phyloP scores from a whole-genome alignment of 2,888 invertebrate genomes.

The Phytoseiulus persimilis region DNA sequence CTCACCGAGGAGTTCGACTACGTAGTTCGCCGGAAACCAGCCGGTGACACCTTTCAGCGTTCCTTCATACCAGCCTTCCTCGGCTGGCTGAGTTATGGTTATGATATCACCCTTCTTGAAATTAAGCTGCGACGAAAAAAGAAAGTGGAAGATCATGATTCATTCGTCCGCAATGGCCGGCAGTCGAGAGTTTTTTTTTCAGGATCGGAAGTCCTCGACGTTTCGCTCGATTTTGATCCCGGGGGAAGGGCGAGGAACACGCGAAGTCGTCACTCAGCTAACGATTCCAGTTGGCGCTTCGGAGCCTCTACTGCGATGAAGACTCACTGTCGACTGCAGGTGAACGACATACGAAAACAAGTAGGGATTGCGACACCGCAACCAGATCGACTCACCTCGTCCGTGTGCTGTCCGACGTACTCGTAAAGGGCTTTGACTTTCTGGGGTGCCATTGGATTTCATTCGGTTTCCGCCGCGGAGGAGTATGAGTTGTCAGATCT shows the following conservation, averaged over 20 bases:
- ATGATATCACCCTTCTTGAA: constrained; percentile 53
- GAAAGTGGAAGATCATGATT: neutral
- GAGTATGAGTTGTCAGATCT: no score
- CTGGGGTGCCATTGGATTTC: constrained; percentile 6
- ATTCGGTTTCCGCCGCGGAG: no score
- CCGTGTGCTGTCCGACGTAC: constrained; percentile 22
- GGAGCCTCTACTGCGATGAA: no score
- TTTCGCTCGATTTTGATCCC: no score
- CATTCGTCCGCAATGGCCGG: no score
- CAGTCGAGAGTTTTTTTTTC: no score
- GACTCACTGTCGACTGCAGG: no score
- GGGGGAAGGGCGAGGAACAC: no score
- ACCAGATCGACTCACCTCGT: constrained; percentile 28
- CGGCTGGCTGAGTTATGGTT: constrained; percentile 52
- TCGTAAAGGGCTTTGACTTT: constrained; percentile 18
- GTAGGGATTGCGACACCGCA: neutral
- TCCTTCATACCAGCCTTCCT: constrained; percentile 57
- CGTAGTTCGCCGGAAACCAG: constrained; percentile 53
- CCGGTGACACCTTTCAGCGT: constrained; percentile 51
- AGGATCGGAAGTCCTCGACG: no score
- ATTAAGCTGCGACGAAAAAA: constrained; percentile 50
- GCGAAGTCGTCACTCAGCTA: no score
- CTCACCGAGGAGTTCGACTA: constrained; percentile 47
- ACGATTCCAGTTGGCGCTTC: no score
- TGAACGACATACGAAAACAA: no score